Conservation (phyloP, 1,140 invertebrate species). For the Lethrus apterus region DNA sequence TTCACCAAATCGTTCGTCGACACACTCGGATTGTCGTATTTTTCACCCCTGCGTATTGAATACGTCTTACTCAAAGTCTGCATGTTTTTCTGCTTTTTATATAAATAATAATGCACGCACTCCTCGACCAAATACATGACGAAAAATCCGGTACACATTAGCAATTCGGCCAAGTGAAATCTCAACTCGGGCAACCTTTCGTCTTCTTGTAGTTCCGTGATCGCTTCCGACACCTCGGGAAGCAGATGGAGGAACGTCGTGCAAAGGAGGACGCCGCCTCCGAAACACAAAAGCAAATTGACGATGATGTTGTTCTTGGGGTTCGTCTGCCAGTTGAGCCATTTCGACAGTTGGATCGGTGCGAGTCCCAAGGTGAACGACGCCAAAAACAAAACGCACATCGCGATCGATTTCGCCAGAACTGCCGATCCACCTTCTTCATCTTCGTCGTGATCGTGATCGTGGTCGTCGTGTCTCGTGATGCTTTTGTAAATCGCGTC, state of each 20-base stretch:
- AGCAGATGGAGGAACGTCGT: slow-evolving; percentile 86
- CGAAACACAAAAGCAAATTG: slow-evolving; percentile 70
- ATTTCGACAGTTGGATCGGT: slow-evolving; percentile 58
- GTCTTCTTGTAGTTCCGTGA: slow-evolving; percentile 48
- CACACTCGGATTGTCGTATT: slow-evolving; percentile 31
- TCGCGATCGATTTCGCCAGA: slow-evolving; percentile 61
- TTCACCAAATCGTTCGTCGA: slow-evolving; percentile 40
- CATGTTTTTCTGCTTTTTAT: slow-evolving; percentile 40
- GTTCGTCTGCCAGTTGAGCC: slow-evolving; percentile 49
- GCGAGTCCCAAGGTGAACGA: slow-evolving; percentile 62
- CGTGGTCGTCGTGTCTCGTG: slow-evolving; percentile 1
- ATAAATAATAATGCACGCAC: slow-evolving; percentile 62
- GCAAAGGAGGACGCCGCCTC: slow-evolving; percentile 83
- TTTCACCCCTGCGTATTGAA: slow-evolving; percentile 32
- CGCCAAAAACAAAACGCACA: slow-evolving; percentile 58
- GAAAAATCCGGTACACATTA: slow-evolving; percentile 74
- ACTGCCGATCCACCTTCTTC: slow-evolving; percentile 1
- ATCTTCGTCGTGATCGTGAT: neutral
- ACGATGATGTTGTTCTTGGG: slow-evolving; percentile 44
- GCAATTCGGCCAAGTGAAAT: slow-evolving; percentile 62
- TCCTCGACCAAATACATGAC: slow-evolving; percentile 81
- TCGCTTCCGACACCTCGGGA: slow-evolving; percentile 74
- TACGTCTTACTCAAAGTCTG: slow-evolving; percentile 24
- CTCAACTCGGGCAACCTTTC: slow-evolving; percentile 44
- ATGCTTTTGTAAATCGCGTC: too few relatives aligned